Base-by-base conservation (phyloP, 1,140 invertebrate species). In the Musca domestica region DNA sequence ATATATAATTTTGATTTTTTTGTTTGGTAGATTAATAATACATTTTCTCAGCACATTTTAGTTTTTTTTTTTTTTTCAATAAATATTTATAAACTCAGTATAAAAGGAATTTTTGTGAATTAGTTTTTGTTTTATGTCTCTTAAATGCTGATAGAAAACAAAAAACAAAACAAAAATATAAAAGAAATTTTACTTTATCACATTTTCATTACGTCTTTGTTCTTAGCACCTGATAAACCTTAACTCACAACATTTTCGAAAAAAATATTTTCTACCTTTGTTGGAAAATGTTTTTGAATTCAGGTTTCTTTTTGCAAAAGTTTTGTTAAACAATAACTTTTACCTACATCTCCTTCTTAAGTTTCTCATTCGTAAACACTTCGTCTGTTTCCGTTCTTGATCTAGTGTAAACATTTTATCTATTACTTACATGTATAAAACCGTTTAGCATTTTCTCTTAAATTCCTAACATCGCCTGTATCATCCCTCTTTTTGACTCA, bases 181-280 rank as follows among this genome's bases (percentile, higher is more conserved):
- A 41, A 67, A 67, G 34, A 67, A 69, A 69, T 47, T 58, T 67
- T 70, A 76, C 74, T 75, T 76, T 80, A 80, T 80, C 77, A 80
- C 77, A 80, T 80, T 79, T 77, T 74, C 76, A 76, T 80, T 79
- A 80, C 77, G 75, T 77, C 77, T 80, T 80, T 80, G 77, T 80
- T 77, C 74, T 73, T 80, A 80, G 77, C 77, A 80, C 77, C 77
- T 74, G 47, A 64, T 48, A 64, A 64, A 64, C 63, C 46, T 47
- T 15, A 51, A 51, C 25, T 64, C 22, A 64, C 48, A 64, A 6
- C 23, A 47, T 48, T 22, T 23, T 48, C 15, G 25, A 61, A 19
- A 0, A 20, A 3, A 41, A 46, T 2, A 6, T 46, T 14, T 9
- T 64, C 14, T 10, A 1, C 0, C 30, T 19, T 22, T 22, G n/a